Conservation (phyloP, 2,797 vertebrate genomes). For the Parambassis ranga region DNA sequence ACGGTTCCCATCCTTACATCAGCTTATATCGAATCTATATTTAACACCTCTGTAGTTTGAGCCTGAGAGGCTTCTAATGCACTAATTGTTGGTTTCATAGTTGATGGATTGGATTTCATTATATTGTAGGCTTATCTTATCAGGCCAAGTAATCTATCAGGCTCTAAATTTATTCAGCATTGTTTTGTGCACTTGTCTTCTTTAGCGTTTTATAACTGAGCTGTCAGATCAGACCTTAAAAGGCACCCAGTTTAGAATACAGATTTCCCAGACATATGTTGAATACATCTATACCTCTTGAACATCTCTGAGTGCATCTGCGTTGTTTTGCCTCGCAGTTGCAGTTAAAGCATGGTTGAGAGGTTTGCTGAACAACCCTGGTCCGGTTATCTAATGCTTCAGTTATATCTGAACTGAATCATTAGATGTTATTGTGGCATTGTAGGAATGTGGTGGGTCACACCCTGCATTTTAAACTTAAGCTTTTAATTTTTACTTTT, state of each 20-base stretch:
- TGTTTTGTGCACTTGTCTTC: not conserved
- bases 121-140: not conserved
- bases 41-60: too few species aligned
- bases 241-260: conserved; percentile 16
- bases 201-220: conserved; percentile 1
- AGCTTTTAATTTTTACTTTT: not conserved
- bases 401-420: not conserved
- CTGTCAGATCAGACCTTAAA: conserved; percentile 2
- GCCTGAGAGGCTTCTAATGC: too few species aligned
- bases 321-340: not conserved
- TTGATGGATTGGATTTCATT: not conserved
- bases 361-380: not conserved
- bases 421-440: not conserved
- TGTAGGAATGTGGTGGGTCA: not conserved
- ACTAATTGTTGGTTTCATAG: not conserved
- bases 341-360: not conserved
- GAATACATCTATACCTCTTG: not conserved
- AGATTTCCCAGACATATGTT: conserved; percentile 13
- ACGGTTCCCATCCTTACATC: too few species aligned
- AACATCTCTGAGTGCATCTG: not conserved
- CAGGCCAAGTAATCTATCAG: not conserved
- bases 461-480: not conserved
- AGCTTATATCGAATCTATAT: too few species aligned
- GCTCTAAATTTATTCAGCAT: not conserved
- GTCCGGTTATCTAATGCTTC: conserved; percentile 3